Evolutionary conservation across 2,888 invertebrate species (phyloP).

Genomic region (Drosophila dives): DNA sequence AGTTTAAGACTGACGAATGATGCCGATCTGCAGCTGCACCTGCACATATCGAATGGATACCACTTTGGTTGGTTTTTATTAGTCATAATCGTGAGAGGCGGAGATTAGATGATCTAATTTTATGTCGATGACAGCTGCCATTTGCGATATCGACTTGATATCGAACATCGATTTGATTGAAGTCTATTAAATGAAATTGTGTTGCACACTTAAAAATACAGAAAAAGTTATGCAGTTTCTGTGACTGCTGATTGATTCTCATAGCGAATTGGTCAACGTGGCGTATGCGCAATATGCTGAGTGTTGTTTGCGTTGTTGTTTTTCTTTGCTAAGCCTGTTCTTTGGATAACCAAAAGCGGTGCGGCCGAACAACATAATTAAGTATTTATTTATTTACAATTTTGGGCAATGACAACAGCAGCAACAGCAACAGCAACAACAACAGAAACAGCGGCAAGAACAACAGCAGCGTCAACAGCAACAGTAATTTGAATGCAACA

Average conservation of each 20-base stretch:
- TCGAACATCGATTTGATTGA: slow-evolving; percentile 10
- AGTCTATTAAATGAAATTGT: slow-evolving; percentile 21
- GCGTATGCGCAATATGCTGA: slow-evolving; percentile 71
- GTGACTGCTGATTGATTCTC: slow-evolving; percentile 41
- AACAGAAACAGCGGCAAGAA: slow-evolving; percentile 56
- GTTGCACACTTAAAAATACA: slow-evolving; percentile 2
- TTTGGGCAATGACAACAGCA: slow-evolving; percentile 75
- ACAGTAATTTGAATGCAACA: slow-evolving; percentile 64
- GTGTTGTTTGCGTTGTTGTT: slow-evolving; percentile 5
- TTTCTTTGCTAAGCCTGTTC: slow-evolving; percentile 56
- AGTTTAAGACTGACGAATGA: slow-evolving; percentile 20
- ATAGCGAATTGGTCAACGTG: slow-evolving; percentile 50
- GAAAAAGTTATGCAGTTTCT: slow-evolving; percentile 14
- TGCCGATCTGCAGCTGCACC: slow-evolving; percentile 15
- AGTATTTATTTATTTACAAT: slow-evolving; percentile 81
- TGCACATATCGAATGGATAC: slow-evolving; percentile 9
- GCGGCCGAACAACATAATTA: slow-evolving; percentile 77
- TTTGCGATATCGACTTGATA: slow-evolving; percentile 17
- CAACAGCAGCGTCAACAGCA: slow-evolving; percentile 28
- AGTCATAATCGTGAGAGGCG: slow-evolving; percentile 37
- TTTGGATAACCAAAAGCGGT: slow-evolving; percentile 68
- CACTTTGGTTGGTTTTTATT: slow-evolving; percentile 28
- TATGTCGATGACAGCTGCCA: slow-evolving; percentile 37
- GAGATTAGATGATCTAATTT: slow-evolving; percentile 30
- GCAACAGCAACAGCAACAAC: slow-evolving; percentile 25